A percentile compares a stretch with the other conserved stretches of the same genome.
Evolutionary conservation across 1,140 invertebrate species (phyloP).

Genomic region (Kradibia gibbosae): DNA sequence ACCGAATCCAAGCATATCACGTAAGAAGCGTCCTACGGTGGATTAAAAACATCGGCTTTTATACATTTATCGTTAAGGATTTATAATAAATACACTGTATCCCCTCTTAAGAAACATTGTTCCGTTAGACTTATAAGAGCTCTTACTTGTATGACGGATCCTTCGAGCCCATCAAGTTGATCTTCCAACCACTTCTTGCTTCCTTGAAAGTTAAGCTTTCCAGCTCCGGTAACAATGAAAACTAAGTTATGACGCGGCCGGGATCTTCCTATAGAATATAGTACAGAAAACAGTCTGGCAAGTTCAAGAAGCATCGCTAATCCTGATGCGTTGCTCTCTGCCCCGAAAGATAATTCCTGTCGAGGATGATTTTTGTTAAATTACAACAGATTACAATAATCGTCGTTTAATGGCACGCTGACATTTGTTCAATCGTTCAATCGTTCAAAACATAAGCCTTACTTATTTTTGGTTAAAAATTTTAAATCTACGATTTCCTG

Average conservation of each 20-base stretch:
- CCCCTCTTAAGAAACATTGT: no score
- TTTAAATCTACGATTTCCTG: no score
- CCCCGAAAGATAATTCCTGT: constrained; percentile 87
- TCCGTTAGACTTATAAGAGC: background rate
- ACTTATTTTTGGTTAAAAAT: no score
- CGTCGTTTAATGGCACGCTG: no score
- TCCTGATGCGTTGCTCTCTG: constrained; percentile 95
- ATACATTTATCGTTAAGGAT: no score
- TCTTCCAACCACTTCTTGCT: constrained; percentile 98
- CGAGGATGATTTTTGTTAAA: no score
- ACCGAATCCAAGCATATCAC: constrained; percentile 93
- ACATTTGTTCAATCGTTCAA: no score
- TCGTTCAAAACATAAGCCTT: no score
- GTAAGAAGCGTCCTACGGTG: constrained; percentile 84
- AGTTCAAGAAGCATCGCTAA: constrained; percentile 91
- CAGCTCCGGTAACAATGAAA: constrained; percentile 92
- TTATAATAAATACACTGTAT: no score
- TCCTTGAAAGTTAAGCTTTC: constrained; percentile 96
- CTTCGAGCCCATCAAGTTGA: constrained; percentile 85
- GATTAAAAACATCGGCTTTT: no score
- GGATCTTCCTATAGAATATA: constrained; percentile 88
- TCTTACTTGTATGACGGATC: constrained; percentile 81
- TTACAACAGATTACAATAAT: no score
- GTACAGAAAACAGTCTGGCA: constrained; percentile 88
- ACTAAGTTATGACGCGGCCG: constrained; percentile 90